Evolutionary conservation across 2,797 vertebrate species (phyloP), one percentile per base, ranked within the genome.

Genomic region (Paratrypauchen microcephalus): DNA sequence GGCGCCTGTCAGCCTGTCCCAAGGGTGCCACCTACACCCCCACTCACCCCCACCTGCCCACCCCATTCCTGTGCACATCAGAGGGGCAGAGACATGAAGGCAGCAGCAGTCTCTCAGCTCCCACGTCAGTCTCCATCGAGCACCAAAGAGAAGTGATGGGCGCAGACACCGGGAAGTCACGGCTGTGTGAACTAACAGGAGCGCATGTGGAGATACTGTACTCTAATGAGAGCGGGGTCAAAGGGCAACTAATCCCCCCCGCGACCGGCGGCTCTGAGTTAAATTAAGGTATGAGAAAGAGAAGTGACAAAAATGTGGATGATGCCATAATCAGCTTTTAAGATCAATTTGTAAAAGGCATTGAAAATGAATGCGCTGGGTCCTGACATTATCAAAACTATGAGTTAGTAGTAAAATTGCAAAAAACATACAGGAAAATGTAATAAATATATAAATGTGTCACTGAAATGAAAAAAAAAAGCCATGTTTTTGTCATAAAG

Each of bases 41-140:
- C 32, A 9, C 32, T 7, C 32, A 36, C 39, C 26, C 45, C 54
- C 56, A 28, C 48, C 23, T 55, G 9, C 39, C n/a, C 55, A 0
- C 55, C 5, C 55, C 56, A 6, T 28, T 57, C 36, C 55, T 39
- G 28, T 55, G 50, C 55, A 48, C 55, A 80, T 77, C 68, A 81
- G 72, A 76, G 66, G 74, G 50, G 26, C 69, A 63, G 55, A 74
- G 56, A 73, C 68, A 52, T 65, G 68, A 76, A 87, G 70, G 75
- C 41, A 63, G n/a, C 41, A 28, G 70, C 74, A 74, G 78, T 62
- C 18, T 70, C 70, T 77, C 78, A 66, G 78, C 72, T 69, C 55
- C 28, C 57, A 65, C 68, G 76, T 86, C 72, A 87, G 83, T 78
- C 55, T 47, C 56, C 74, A 83, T 86, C 71, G 74, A 54, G 70